Base-by-base conservation (phyloP, 2,888 invertebrate species). In the Matsumyia berberina region DNA sequence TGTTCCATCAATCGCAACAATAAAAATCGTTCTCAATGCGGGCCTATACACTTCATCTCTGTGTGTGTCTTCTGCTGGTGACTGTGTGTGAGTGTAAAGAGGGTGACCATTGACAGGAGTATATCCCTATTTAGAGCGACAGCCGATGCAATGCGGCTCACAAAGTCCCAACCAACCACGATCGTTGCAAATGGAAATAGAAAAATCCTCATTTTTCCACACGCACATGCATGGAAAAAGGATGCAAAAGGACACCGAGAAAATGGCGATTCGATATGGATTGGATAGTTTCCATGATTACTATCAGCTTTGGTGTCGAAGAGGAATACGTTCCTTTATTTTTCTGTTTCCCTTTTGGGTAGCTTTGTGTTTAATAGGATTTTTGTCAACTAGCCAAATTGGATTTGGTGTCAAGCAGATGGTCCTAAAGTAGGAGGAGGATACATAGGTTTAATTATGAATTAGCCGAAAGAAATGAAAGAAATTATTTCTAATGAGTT, bases 231-330 rank as follows among this genome's bases (percentile, higher is more conserved):
- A 74, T 51, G 19, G 39, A 44, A 69, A 80, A 80, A 74, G 70
- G 60, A 73, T 55, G 78, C 49, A 77, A 86, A 86, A 86, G 87
- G 87, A 87, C 86, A 87, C 87, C 87, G 87, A 87, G 86, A 87
- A 87, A 87, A 87, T 87, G 87, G 87, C 86, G 86, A 87, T 87
- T 87, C 77, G 87, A 55, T 72, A 79, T 82, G 87, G 86, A 73
- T 76, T 51, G 35, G 11, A 72, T 69, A 77, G 80, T 86, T 82
- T 82, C 73, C 66, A 72, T 87, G 82, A 81, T 81, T 79, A 81
- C 72, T 70, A 39, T 35, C 73, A 72, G 76, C 73, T 67, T 60
- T 60, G 39, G 49, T 55, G 33, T 33, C 17, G 44, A 66, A n/a
- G 12, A 44, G 42, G 55, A 55, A 55, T 58, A 37, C 24, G 24